phyloP scores from a whole-genome alignment of 2,113 vertebrate genomes.

The Muntiacus reevesi region DNA sequence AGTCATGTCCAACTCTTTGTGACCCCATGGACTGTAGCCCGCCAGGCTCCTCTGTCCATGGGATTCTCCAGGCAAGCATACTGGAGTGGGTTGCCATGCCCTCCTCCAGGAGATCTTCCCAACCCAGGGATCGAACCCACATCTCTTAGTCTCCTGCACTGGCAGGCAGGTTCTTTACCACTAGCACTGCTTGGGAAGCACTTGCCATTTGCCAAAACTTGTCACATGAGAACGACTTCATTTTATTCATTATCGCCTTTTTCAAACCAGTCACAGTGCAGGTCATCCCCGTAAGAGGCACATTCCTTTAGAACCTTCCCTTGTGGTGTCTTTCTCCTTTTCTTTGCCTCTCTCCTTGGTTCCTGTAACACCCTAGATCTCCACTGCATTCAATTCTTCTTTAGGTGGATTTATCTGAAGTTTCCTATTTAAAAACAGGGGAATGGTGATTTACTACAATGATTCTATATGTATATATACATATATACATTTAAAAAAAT shows the following conservation, averaged over 20 bases:
- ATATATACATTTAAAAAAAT: not conserved
- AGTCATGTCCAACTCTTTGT: not conserved
- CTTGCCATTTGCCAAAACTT: not conserved
- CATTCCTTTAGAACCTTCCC: not conserved
- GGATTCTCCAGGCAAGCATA: not conserved
- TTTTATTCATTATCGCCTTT: not conserved
- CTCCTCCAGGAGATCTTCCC: not conserved
- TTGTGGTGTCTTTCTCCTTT: not conserved
- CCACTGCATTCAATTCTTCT: not conserved
- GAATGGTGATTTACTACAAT: not conserved
- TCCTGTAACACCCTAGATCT: not conserved
- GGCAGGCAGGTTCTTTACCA: not conserved
- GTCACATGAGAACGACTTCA: not conserved
- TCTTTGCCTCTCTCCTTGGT: not conserved
- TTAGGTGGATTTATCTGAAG: not conserved
- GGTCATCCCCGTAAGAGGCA: not conserved
- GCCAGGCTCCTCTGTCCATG: not conserved
- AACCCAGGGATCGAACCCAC: rapidly evolving
- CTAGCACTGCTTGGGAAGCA: not conserved
- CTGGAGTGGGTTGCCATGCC: not conserved
- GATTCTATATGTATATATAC: not conserved
- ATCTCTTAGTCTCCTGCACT: not conserved
- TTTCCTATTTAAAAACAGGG: not conserved
- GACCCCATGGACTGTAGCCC: not conserved
- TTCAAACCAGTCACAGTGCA: not conserved